A percentile compares a stretch with the other conserved stretches of the same genome.
Evolutionary conservation across 2,797 vertebrate genomes (phyloP).

Genomic region (Falco biarmicus): DNA sequence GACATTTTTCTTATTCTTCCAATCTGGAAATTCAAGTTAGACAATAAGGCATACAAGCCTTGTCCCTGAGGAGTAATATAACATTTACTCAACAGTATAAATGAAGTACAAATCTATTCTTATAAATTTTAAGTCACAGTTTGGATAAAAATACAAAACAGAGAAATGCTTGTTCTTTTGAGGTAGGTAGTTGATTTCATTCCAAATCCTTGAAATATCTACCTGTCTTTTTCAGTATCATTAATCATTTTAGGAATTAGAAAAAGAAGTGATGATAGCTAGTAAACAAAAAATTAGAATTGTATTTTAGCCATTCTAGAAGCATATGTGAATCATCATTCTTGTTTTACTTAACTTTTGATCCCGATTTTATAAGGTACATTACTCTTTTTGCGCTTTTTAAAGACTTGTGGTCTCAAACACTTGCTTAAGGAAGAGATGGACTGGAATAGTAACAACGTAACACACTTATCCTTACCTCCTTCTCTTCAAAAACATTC

Average conservation of each 20-base stretch:
- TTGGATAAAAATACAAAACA: slow-evolving; percentile 36
- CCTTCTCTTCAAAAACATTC: not conserved
- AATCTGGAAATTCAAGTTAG: not conserved
- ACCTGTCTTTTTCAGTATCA: not conserved
- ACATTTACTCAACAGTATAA: not conserved
- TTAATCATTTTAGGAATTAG: not conserved
- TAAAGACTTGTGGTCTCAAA: not conserved
- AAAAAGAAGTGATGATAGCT: not conserved
- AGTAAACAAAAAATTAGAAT: not conserved
- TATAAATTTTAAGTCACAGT: slow-evolving; percentile 46
- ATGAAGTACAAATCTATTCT: not conserved
- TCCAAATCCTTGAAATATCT: slow-evolving; percentile 22
- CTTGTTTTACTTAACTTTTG: not conserved
- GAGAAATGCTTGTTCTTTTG: not conserved
- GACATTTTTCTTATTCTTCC: not conserved
- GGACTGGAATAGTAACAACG: not conserved
- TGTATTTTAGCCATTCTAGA: not conserved
- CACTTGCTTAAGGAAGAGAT: not conserved
- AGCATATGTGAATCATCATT: not conserved
- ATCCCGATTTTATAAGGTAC: not conserved
- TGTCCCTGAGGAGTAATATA: not conserved
- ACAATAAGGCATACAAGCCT: not conserved
- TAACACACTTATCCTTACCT: not conserved
- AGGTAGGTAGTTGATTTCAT: slow-evolving; percentile 28
- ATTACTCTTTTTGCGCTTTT: not conserved